Evolutionary conservation across 1,140 invertebrate species (phyloP).

Genomic region (Neodiprion pinetum): DNA sequence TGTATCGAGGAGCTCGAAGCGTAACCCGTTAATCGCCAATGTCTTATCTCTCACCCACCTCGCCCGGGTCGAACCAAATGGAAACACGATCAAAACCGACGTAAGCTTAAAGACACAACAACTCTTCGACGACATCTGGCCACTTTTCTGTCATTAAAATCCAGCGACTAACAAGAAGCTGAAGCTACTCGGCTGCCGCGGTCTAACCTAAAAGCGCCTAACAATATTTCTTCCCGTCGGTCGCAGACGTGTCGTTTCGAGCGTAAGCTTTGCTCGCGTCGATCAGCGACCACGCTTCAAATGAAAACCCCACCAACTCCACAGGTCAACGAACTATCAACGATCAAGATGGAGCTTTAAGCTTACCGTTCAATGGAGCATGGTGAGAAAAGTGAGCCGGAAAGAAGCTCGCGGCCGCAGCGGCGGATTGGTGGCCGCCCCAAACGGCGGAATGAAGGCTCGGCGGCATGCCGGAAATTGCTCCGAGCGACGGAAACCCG

Average conservation of each 20-base stretch:
- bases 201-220: no score
- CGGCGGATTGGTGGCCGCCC: constrained; percentile 43
- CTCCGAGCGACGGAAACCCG: constrained; percentile 47
- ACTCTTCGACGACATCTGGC: not conserved
- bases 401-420: constrained; percentile 48
- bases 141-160: no score
- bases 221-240: not conserved
- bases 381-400: constrained; percentile 54
- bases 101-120: not conserved
- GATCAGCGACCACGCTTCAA: not conserved
- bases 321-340: not conserved
- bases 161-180: no score
- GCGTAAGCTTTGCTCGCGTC: not conserved
- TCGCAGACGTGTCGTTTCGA: not conserved
- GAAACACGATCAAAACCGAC: no score
- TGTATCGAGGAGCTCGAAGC: no score
- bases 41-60: no score
- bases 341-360: not conserved
- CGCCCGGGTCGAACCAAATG: no score
- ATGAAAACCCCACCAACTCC: not conserved
- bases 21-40: no score
- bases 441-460: constrained; percentile 51
- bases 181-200: no score
- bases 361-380: constrained; percentile 51
- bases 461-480: constrained; percentile 41